phyloP scores from a whole-genome alignment of 2,797 vertebrate species.

The Ciconia nigra region DNA sequence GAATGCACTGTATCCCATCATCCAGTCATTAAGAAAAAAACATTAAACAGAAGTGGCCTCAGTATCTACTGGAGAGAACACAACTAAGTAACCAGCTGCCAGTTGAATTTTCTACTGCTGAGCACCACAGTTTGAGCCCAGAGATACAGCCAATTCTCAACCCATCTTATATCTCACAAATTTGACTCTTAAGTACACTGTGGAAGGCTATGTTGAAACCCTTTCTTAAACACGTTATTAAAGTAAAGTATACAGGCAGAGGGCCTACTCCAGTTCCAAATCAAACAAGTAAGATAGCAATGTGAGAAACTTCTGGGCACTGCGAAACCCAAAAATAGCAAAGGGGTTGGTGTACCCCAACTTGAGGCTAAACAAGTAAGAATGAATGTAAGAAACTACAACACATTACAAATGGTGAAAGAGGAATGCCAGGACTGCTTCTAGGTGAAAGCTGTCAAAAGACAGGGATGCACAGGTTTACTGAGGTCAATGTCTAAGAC shows the following conservation, averaged over 20 bases:
- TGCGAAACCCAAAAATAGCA: background rate
- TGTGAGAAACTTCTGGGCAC: background rate
- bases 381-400: background rate
- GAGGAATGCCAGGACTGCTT: background rate
- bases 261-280: background rate
- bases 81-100: background rate
- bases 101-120: background rate
- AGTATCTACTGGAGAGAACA: background rate
- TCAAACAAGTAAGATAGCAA: background rate
- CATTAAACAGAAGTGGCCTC: background rate
- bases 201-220: background rate
- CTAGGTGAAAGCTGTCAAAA: background rate
- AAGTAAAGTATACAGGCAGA: background rate
- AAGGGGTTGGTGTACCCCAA: background rate
- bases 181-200: background rate
- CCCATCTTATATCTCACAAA: background rate
- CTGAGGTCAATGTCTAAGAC: background rate
- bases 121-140: background rate
- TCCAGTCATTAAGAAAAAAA: background rate
- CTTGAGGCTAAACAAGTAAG: background rate
- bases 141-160: background rate
- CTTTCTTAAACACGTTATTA: background rate
- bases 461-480: background rate
- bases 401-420: background rate
- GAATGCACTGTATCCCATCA: background rate